Evolutionary conservation across 2,113 vertebrate genomes (phyloP).

Genomic region (Amblyornis subalaris): DNA sequence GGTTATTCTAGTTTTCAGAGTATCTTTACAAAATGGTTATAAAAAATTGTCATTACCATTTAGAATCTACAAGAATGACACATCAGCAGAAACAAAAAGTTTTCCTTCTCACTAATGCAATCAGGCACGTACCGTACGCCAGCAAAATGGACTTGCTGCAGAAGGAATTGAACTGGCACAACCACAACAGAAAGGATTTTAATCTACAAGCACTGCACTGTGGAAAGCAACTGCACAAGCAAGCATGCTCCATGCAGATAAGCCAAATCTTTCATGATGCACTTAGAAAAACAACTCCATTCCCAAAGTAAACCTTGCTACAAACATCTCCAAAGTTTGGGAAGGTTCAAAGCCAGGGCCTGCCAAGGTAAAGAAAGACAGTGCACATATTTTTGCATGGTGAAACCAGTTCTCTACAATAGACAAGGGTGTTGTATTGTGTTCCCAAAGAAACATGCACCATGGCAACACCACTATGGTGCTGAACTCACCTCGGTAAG

Average conservation of each 20-base stretch:
- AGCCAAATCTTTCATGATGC: background rate
- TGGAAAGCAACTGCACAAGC: background rate
- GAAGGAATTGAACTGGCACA: background rate
- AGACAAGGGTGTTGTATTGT: background rate
- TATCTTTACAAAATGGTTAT: background rate
- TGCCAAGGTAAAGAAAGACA: background rate
- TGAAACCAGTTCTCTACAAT: background rate
- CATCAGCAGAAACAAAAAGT: background rate
- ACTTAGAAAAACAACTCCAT: background rate
- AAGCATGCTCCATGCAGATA: background rate
- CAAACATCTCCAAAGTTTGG: background rate
- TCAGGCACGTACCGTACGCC: background rate
- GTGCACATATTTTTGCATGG: background rate
- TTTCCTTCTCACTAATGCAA: background rate
- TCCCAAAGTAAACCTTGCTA: background rate
- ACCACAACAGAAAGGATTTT: background rate
- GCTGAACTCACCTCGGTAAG: background rate
- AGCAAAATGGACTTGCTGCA: background rate
- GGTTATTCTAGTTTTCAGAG: background rate
- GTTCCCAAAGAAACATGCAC: background rate
- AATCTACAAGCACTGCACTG: background rate
- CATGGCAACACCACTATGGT: accelerated
- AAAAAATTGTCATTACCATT: background rate
- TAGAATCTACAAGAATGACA: background rate
- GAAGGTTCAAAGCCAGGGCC: background rate